Base-by-base conservation (phyloP, 1,140 invertebrate species). In the Daktulosphaira vitifoliae region DNA sequence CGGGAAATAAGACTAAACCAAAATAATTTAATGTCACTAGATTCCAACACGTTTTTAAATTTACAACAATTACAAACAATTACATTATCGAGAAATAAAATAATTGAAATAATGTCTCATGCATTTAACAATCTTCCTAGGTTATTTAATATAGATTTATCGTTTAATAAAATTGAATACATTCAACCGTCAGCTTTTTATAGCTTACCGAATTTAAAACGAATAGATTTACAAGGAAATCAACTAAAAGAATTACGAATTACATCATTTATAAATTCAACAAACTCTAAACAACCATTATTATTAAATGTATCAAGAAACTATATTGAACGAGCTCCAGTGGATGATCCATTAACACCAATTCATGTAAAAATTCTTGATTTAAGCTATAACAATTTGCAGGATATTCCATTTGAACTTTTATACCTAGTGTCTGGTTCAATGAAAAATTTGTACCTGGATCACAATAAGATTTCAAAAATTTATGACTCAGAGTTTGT, bases 1-100 rank as follows among this genome's bases (percentile, higher is more conserved):
- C 82, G 81, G 44, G 89, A 92, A 70, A 79, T 92, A 6, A 79
- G 87, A 69, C 74, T 91, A 38, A 84, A 86, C 4, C 83, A 88
- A 70, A 90, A 90, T 75, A 80, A 82, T 66, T 72, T 89, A 49
- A 79, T 79, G 67, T 74, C 71, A 11, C 71, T 89, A 22, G 77
- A 80, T 25, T 71, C 78, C n/a, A 76, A 80, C 59, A 85, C 83
- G 15, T 89, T 89, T 72, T 72, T 77, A 49, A 77, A 77, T 68
- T 76, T 89, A 68, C 75, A 76, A 11, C 80, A 81, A 59, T 73
- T 90, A 68, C 81, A 86, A 73, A 86, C 81, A 51, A 78, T 89
- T 62, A 81, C 85, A 71, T 76, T 89, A 67, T 82, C 82, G 67
- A 84, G 81, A 44, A 90, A 90, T 73, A 81, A 81, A 73, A 80